These are phyloP conservation scores for Radopholus similis DNA, from an alignment of 1,140 invertebrate genomes.

Conservation along the genomic window DNA sequence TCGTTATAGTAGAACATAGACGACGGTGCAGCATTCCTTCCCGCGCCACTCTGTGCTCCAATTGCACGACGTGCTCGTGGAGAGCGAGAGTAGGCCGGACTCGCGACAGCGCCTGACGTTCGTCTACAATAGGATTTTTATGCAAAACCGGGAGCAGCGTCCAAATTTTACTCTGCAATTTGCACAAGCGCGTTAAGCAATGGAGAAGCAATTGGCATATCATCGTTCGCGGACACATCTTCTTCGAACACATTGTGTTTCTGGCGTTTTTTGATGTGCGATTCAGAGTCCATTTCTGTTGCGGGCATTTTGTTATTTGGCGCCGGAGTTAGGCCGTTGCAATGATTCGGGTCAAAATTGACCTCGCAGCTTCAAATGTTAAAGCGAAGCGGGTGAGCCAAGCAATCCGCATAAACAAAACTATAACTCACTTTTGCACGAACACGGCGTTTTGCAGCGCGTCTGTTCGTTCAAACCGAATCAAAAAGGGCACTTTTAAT, in stretches of 20 bases:
- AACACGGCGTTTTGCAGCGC: conserved; percentile 55
- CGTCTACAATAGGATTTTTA: too few species aligned
- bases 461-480: conserved; percentile 18
- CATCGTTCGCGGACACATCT: background rate
- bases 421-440: conserved; percentile 52
- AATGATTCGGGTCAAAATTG: conserved; percentile 41
- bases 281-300: background rate
- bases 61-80: background rate
- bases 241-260: background rate
- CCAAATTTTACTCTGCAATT: background rate
- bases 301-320: background rate
- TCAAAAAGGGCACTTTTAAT: background rate
- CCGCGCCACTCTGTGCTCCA: background rate
- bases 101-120: too few species aligned
- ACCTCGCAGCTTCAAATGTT: conserved; percentile 33
- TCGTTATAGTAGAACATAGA: conserved; percentile 13
- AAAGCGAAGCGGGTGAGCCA: background rate
- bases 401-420: background rate
- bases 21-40: conserved; percentile 61
- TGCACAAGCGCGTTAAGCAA: background rate
- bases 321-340: background rate
- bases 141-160: background rate
- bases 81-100: background rate
- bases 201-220: background rate
- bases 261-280: background rate